Conservation (phyloP, 2,113 vertebrate genomes). For the Heterotilapia buettikoferi region DNA sequence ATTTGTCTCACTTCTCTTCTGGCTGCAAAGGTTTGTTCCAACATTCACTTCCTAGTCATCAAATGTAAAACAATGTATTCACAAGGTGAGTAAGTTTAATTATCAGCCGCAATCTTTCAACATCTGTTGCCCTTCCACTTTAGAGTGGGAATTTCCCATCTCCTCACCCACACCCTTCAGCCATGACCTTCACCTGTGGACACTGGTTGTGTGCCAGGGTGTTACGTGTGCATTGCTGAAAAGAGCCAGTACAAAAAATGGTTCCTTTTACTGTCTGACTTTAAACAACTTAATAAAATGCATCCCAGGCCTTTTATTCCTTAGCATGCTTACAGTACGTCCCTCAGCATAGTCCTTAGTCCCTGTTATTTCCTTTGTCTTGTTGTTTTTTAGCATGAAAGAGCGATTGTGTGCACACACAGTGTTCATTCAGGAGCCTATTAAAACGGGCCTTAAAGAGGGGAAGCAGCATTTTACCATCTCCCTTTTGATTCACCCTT, state of each 20-base stretch:
- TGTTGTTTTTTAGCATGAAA: not conserved
- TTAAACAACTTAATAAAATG: not conserved
- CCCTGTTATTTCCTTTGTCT: constrained; percentile 1
- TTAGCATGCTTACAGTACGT: not conserved
- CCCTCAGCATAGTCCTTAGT: not conserved
- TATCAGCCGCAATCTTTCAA: not conserved
- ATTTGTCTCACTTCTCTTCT: not conserved
- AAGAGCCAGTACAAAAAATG: not conserved
- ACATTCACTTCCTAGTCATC: not conserved
- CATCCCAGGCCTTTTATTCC: not conserved
- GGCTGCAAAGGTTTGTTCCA: not conserved
- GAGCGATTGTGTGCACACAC: not conserved
- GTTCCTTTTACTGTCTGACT: not conserved
- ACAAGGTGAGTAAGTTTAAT: not conserved
- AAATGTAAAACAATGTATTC: not conserved
- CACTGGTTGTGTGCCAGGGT: not conserved
- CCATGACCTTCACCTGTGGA: constrained; percentile 7
- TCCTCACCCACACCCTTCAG: not conserved
- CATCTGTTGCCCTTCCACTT: constrained; percentile 18
- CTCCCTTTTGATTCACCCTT: constrained; percentile 12
- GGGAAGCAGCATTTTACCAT: constrained; percentile 8
- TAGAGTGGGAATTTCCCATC: not conserved
- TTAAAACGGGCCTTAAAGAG: constrained; percentile 2
- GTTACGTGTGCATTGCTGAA: not conserved
- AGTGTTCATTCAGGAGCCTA: constrained; percentile 9